A percentile compares a stretch with the other conserved stretches of the same genome.
Evolutionary conservation across 2,888 invertebrate species (phyloP).

Genomic region (Bugulina stolonifera): DNA sequence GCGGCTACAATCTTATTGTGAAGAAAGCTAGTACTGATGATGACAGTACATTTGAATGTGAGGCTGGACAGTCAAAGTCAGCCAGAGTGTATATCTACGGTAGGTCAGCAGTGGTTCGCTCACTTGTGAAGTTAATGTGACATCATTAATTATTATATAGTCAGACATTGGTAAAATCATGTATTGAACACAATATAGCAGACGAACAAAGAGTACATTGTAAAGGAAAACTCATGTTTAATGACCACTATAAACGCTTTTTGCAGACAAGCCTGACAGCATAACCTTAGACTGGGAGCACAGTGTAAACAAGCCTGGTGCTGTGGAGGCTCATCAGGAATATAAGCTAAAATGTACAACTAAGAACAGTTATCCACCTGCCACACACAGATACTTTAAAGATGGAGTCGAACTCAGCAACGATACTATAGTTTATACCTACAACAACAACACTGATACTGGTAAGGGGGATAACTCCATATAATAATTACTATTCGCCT

Average conservation of each 20-base stretch:
- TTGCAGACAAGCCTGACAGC: background rate
- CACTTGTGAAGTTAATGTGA: too few species aligned
- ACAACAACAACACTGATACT: constrained; percentile 4
- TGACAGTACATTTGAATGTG: constrained; percentile 17
- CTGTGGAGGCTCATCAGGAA: constrained; percentile 5
- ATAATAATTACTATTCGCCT: too few species aligned
- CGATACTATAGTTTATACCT: background rate
- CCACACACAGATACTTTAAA: constrained; percentile 10
- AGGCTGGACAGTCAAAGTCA: background rate
- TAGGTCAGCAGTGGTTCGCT: too few species aligned
- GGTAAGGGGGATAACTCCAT: too few species aligned
- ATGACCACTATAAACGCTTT: too few species aligned
- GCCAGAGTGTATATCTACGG: constrained; percentile 19
- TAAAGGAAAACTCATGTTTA: too few species aligned
- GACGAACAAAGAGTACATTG: too few species aligned
- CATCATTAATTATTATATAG: too few species aligned
- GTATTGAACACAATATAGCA: too few species aligned
- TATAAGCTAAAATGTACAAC: constrained; percentile 14
- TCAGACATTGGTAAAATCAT: too few species aligned
- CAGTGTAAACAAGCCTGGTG: constrained; percentile 15
- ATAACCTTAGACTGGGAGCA: constrained; percentile 25
- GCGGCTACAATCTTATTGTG: background rate
- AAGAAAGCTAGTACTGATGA: background rate
- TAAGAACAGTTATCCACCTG: background rate
- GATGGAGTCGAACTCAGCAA: constrained; percentile 23